Evolutionary conservation across 2,888 invertebrate species (phyloP).

Genomic region (Heliconius aoede): DNA sequence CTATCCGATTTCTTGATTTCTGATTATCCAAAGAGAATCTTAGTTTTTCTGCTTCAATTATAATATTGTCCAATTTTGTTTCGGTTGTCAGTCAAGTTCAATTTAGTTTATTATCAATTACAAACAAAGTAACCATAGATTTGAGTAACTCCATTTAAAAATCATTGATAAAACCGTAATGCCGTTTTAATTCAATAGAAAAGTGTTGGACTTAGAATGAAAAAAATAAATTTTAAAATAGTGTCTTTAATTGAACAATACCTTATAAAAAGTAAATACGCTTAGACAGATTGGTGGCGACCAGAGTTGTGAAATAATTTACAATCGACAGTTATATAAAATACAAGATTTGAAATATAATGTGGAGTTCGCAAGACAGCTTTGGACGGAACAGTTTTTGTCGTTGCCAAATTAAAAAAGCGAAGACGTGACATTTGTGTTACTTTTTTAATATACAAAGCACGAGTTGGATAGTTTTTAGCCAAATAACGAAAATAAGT

Average conservation of each 20-base stretch:
- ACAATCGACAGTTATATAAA: conserved; percentile 79
- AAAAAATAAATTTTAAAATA: conserved; percentile 4
- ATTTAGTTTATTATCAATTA: conserved; percentile 7
- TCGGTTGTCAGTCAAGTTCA: conserved; percentile 6
- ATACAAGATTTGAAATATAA: conserved; percentile 62
- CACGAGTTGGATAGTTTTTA: conserved; percentile 9
- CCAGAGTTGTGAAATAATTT: conserved; percentile 67
- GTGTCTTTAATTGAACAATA: conserved; percentile 23
- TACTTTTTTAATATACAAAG: conserved; percentile 27
- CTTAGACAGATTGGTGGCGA: conserved; percentile 18
- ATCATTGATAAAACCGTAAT: neutral
- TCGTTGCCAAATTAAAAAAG: conserved; percentile 33
- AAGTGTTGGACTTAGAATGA: neutral
- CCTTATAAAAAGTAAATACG: conserved; percentile 25
- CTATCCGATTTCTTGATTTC: too few relatives aligned
- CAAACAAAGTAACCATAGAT: neutral
- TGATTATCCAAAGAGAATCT: neutral
- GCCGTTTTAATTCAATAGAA: conserved; percentile 5
- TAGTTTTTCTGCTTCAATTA: neutral
- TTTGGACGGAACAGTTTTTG: conserved; percentile 58
- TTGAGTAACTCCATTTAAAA: conserved; percentile 12
- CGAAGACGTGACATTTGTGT: conserved; percentile 32
- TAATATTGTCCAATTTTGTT: neutral
- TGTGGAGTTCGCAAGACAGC: conserved; percentile 61
- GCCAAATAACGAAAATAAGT: neutral